Evolutionary conservation across 2,113 vertebrate species (phyloP).

Genomic region (Odobenus rosmarus): DNA sequence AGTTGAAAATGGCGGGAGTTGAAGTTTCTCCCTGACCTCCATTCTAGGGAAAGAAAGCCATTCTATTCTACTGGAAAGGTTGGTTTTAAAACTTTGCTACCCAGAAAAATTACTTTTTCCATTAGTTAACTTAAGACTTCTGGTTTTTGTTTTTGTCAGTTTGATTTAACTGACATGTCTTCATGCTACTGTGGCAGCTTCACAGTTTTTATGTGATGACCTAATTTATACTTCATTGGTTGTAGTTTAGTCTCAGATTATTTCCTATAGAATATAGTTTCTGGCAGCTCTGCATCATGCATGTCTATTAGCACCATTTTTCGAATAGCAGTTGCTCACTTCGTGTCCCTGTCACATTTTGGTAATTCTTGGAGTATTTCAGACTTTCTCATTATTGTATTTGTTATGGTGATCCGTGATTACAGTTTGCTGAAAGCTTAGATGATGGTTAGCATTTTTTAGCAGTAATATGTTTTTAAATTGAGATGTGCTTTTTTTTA

Average conservation of each 20-base stretch:
- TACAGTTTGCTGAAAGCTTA: neutral
- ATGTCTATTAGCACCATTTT: neutral
- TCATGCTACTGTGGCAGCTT: neutral
- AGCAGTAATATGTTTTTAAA: neutral
- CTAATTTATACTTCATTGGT: slow-evolving; percentile 1
- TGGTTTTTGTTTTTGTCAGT: neutral
- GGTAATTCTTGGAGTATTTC: neutral
- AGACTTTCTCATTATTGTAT: neutral
- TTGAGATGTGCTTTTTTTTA: neutral
- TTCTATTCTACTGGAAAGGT: neutral
- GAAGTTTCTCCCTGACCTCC: neutral
- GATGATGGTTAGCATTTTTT: neutral
- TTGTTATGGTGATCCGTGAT: neutral
- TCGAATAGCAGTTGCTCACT: neutral
- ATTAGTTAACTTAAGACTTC: neutral
- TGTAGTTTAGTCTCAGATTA: slow-evolving; percentile 19
- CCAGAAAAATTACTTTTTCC: neutral
- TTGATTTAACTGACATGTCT: neutral
- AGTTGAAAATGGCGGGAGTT: neutral
- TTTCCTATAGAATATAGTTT: neutral
- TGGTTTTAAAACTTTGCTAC: neutral
- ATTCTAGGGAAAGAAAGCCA: neutral
- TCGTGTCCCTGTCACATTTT: neutral
- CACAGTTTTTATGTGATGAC: neutral
- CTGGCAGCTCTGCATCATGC: neutral